A percentile compares a stretch with the other conserved stretches of the same genome.
phyloP scores from a whole-genome alignment of 2,113 vertebrate species.

The Narcine bancroftii region DNA sequence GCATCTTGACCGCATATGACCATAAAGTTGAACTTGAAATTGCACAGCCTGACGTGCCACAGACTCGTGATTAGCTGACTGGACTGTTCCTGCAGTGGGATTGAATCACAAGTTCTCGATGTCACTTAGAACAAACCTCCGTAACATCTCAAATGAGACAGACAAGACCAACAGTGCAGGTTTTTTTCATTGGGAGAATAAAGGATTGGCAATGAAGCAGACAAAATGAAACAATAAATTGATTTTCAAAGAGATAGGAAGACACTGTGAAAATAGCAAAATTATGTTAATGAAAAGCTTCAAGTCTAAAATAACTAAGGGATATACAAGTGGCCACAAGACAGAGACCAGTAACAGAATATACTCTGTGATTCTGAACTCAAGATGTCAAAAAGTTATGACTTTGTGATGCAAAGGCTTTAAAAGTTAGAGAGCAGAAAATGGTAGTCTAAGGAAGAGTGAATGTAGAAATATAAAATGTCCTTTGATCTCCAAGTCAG shows the following conservation, averaged over 20 bases:
- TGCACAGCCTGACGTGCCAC: background rate
- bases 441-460: background rate
- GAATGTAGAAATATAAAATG: background rate
- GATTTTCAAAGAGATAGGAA: background rate
- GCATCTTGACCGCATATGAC: no score
- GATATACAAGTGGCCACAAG: background rate
- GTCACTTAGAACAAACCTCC: no score
- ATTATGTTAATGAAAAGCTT: background rate
- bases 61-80: background rate
- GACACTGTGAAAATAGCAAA: background rate
- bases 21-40: background rate
- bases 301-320: background rate
- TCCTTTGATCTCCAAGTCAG: background rate
- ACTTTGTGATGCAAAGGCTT: background rate
- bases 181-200: no score
- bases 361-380: background rate
- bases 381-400: background rate
- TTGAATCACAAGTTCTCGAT: background rate
- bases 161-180: background rate
- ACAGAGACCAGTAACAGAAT: background rate
- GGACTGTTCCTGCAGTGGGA: background rate
- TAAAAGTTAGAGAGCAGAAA: background rate
- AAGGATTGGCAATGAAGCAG: no score
- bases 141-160: background rate
- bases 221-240: background rate